Conservation (phyloP, 2,113 vertebrate species). For the Synchiropus splendidus region DNA sequence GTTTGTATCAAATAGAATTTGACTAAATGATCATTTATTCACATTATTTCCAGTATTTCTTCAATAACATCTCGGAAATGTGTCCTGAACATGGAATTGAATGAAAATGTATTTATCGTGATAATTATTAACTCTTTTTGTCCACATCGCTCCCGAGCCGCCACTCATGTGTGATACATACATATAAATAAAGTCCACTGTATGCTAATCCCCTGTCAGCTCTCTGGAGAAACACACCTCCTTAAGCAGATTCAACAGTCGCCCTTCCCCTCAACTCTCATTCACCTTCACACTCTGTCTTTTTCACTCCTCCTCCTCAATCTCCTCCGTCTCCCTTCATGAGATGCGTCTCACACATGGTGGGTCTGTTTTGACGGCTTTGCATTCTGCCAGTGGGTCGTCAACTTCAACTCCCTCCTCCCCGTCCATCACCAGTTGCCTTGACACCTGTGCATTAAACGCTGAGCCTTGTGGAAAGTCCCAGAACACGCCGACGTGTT, state of each 20-base stretch:
- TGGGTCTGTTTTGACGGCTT: conserved; percentile 35
- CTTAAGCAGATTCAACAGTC: conserved; percentile 6
- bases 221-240: conserved; percentile 3
- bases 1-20: too few relatives aligned
- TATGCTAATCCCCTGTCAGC: conserved; percentile 1
- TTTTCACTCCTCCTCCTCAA: conserved; percentile 5
- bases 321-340: conserved; percentile 6
- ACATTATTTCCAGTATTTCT: too few relatives aligned
- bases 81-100: too few relatives aligned
- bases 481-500: conserved; percentile 1
- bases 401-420: conserved; percentile 31
- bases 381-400: conserved; percentile 25
- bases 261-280: conserved; percentile 4
- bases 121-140: too few relatives aligned
- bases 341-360: conserved; percentile 15
- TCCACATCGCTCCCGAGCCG: too few relatives aligned
- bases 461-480: conserved; percentile 30
- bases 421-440: conserved; percentile 37
- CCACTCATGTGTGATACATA: too few relatives aligned
- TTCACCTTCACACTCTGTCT: conserved; percentile 23
- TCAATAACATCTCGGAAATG: too few relatives aligned
- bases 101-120: too few relatives aligned
- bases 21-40: too few relatives aligned
- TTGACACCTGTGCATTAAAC: conserved; percentile 50
- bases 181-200: too few relatives aligned